Conservation (phyloP, 1,140 invertebrate genomes). For the Gonioctena quinquepunctata region DNA sequence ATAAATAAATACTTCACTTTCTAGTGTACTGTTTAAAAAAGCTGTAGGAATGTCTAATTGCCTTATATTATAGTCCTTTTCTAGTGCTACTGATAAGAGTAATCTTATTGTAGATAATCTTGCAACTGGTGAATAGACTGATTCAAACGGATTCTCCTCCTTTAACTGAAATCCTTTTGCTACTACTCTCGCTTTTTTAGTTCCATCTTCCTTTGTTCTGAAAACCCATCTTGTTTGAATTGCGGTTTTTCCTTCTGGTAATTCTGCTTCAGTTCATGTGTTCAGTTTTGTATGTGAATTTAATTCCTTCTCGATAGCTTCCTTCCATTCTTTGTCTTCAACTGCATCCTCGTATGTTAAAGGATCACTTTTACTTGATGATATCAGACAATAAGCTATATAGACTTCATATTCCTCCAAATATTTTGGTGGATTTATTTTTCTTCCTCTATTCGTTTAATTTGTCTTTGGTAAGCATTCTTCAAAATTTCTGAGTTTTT, state of each 20-base stretch:
- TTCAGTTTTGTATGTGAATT: not conserved
- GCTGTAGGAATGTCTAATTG: not conserved
- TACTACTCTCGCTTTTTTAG: constrained; percentile 9
- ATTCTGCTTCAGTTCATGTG: not conserved
- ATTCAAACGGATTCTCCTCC: not conserved
- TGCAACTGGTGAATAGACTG: constrained; percentile 4
- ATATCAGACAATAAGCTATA: not conserved
- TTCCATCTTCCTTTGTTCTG: constrained; percentile 10
- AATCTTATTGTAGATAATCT: constrained; percentile 9
- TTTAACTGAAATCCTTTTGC: constrained; percentile 12
- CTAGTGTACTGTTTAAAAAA: not conserved
- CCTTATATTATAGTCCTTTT: not conserved
- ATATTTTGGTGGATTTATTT: constrained; percentile 2
- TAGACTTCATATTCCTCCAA: constrained; percentile 9
- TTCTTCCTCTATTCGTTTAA: not conserved
- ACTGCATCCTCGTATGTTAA: not conserved
- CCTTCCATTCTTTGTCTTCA: not conserved
- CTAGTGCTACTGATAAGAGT: not conserved
- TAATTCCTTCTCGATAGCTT: not conserved
- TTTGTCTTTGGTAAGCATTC: not conserved
- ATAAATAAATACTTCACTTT: not conserved
- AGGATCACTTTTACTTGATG: not conserved
- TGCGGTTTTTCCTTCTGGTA: constrained; percentile 7
- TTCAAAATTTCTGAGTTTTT: not conserved
- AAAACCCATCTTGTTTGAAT: constrained; percentile 13